phyloP scores from a whole-genome alignment of 2,888 invertebrate genomes.

The Pyrocoelia pectoralis region DNA sequence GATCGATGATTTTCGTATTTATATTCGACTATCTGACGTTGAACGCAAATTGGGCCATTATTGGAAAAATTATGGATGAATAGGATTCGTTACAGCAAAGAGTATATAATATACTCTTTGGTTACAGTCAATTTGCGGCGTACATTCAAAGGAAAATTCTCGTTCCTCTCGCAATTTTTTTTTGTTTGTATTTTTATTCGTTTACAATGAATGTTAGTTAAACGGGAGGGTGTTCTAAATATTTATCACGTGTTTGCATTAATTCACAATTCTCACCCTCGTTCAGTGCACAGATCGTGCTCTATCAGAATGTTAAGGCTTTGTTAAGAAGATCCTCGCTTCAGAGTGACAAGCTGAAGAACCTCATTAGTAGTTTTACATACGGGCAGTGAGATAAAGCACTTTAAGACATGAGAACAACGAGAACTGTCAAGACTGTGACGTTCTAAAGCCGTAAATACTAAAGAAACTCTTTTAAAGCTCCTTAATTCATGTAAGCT shows the following conservation, averaged over 20 bases:
- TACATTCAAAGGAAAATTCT: conserved; percentile 44
- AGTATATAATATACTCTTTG: too few species aligned
- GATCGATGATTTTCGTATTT: conserved; percentile 15
- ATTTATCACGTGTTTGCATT: conserved; percentile 25
- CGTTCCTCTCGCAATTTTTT: not conserved
- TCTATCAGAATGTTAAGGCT: conserved; percentile 22
- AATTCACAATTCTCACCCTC: conserved; percentile 25
- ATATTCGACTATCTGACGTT: conserved; percentile 37
- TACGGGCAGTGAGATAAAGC: conserved; percentile 33
- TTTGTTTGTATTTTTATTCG: not conserved
- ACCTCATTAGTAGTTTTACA: conserved; percentile 37
- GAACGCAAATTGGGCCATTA: conserved; percentile 54
- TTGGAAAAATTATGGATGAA: conserved; percentile 57
- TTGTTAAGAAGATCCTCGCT: conserved; percentile 28
- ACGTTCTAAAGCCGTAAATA: conserved; percentile 3
- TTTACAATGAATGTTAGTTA: not conserved
- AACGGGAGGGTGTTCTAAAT: conserved; percentile 2
- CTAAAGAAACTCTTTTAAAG: not conserved
- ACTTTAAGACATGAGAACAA: conserved; percentile 28
- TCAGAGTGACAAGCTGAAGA: conserved; percentile 33
- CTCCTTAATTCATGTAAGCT: too few species aligned
- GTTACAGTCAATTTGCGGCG: conserved; percentile 55
- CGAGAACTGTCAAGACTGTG: conserved; percentile 14
- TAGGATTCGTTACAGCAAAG: conserved; percentile 58
- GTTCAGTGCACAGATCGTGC: conserved; percentile 27